These are phyloP conservation scores for Capromys pilorides DNA, from an alignment of 2,797 vertebrate species.

Conservation along the genomic window DNA sequence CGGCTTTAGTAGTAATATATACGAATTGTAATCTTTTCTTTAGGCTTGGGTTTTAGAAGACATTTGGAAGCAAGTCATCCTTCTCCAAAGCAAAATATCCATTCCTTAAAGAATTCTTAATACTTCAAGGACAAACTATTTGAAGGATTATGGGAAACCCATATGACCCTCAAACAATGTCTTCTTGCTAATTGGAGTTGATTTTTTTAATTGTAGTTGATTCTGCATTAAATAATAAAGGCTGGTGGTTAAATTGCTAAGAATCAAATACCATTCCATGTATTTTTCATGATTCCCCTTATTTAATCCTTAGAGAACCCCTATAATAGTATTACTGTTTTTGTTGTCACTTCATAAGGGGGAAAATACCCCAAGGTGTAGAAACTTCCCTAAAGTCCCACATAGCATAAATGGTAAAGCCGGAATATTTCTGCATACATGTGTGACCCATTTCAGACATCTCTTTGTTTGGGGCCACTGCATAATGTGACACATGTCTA, in stretches of 20 bases:
- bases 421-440: neutral
- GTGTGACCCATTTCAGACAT: neutral
- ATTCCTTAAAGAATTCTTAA: neutral
- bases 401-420: neutral
- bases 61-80: neutral
- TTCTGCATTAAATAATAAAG: neutral
- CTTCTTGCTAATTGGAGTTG: neutral
- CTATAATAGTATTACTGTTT: neutral
- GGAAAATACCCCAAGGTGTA: neutral
- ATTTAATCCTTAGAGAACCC: neutral
- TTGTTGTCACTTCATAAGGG: neutral
- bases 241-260: neutral
- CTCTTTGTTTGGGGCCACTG: neutral
- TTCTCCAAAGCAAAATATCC: neutral
- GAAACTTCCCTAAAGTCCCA: neutral
- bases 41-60: neutral
- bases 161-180: neutral
- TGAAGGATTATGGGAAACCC: neutral
- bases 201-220: neutral
- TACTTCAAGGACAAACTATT: neutral
- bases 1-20: neutral
- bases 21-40: neutral
- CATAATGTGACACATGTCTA: neutral
- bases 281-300: neutral
- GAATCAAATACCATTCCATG: neutral